phyloP scores from a whole-genome alignment of 2,888 invertebrate species.

The Agelastica alni region DNA sequence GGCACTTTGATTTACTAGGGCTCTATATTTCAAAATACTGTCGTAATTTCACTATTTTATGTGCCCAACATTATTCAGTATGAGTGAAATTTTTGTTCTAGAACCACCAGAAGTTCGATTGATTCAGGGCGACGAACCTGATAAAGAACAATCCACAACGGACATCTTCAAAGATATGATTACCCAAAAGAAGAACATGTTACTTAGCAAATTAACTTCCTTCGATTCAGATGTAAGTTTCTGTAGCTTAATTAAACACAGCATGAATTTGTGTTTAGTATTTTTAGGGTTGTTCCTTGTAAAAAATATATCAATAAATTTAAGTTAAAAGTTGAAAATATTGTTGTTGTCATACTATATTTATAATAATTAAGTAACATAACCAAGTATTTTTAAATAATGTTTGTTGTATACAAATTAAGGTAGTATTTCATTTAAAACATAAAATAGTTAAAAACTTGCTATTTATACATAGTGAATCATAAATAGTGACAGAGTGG shows the following conservation, averaged over 20 bases:
- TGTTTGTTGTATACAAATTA: too few relatives aligned
- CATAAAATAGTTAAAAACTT: too few relatives aligned
- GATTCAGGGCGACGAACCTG: constrained; percentile 65
- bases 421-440: too few relatives aligned
- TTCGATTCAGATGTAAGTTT: constrained; percentile 87
- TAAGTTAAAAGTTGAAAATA: background rate
- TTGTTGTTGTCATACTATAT: too few relatives aligned
- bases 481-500: constrained; percentile 2
- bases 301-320: constrained; percentile 6
- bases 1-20: too few relatives aligned
- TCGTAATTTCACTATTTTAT: too few relatives aligned
- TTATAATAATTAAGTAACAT: too few relatives aligned
- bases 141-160: constrained; percentile 73
- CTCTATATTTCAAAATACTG: too few relatives aligned
- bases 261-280: constrained; percentile 16
- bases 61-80: too few relatives aligned
- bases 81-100: constrained; percentile 32
- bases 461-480: constrained; percentile 1
- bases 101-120: constrained; percentile 67
- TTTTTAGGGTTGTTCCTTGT: constrained; percentile 12
- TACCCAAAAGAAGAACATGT: constrained; percentile 86
- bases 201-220: constrained; percentile 84
- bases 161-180: constrained; percentile 95
- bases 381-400: too few relatives aligned
- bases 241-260: background rate